Base-by-base conservation (phyloP, 2,113 vertebrate genomes). In the Sapajus apella region DNA sequence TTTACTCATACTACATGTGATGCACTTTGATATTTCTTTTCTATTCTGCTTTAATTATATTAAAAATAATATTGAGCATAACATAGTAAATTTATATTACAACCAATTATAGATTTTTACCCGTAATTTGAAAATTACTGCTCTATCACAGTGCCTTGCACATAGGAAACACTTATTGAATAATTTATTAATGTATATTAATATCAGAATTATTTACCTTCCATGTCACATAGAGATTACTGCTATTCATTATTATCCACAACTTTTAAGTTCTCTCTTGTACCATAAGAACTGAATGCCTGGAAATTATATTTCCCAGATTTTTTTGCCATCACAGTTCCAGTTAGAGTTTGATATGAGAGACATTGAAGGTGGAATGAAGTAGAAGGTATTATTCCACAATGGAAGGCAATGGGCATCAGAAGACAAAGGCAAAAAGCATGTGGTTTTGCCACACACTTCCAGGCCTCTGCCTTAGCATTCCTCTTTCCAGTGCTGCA, bases 261-360 rank as follows among this genome's bases (percentile, higher is more conserved):
- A 77, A 4, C 37, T 87, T 90, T 72, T 87, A 80, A 37, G 21
- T 75, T 89, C 30, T 96, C 23, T 40, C 6, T 91, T 58, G 5
- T 92, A 96, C 11, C 30, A 89, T 3, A 90, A 95, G 27, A 58
- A 55, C 21, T 43, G 35, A 64, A 83, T 66, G 9, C 37, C 52
- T 92, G 10, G 23, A 88, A 91, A 97, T 35, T 61, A 11, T 94
- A 87, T 85, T 91, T 89, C 25, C 56, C 5, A n/a, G 23, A 86
- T 50, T 55, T 56, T 21, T 92, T 88, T 73, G 61, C 12, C 52
- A 79, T 72, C 6, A 47, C 37, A 27, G 37, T 73, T 92, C 23
- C 55, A 87, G 35, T 55, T 79, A 68, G 20, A 95, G 73, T 84
- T 84, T 91, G 21, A 20, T 80, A 9, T 58, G 77, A 70, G 55